Base-by-base conservation (phyloP, 2,888 invertebrate genomes). In the Phengaris alcon region DNA sequence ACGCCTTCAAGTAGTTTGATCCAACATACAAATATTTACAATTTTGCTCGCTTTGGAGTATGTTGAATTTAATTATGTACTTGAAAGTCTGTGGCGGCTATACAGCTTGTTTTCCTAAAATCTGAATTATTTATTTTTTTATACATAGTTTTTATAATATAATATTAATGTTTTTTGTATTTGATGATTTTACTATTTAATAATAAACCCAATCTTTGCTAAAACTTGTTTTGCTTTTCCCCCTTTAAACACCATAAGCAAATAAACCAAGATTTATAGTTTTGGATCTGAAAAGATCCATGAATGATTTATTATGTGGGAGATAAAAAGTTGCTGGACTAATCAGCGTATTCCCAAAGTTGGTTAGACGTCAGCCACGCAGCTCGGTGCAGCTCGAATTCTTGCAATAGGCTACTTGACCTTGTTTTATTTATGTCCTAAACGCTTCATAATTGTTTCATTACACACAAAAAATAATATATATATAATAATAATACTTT, bases 141-240 rank as follows among this genome's bases (percentile, higher is more conserved):
- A 72, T 22, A 5, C 35, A 72, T 0, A n/a, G n/a, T n/a, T n/a
- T 35, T 70, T 52, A 51, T 70, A 70, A 64, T 22, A 6, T 64
- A 15, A 69, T 48, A 69, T 69, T 52, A 72, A 79, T 76, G 75
- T 79, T 79, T 79, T 75, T 84, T 22, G 81, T 83, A 80, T 80
- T 81, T 83, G 81, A 79, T 84, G 79, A 81, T 80, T 82, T 81
- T 82, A 81, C 82, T 81, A 81, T 86, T 86, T 76, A 78, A 85
- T 84, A 85, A 86, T 83, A 87, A 82, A 64, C 80, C 82, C 80
- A 74, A 77, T 78, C 77, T 81, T 81, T 80, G 80, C 76, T 77
- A 76, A 78, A 77, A 46, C 69, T 46, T 44, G 44, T 75, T 52
- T 75, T 75, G 9, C 12, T 68, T 75, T 75, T 75, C 12, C 35